Evolutionary conservation across 1,140 invertebrate genomes (phyloP).

Genomic region (Hetaerina americana): DNA sequence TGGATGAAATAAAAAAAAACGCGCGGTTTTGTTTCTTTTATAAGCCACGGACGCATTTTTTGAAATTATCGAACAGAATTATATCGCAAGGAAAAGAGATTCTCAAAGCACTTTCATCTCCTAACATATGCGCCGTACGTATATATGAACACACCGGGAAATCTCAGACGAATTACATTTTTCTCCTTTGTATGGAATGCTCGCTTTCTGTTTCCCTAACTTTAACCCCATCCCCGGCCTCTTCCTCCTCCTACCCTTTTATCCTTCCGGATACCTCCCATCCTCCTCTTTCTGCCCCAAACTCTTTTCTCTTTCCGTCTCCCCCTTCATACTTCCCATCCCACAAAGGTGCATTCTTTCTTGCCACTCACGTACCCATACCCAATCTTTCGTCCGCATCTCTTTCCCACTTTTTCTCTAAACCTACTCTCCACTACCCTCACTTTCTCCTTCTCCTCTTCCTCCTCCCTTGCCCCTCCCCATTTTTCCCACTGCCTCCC

Average conservation of each 20-base stretch:
- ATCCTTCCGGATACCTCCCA: not conserved
- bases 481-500: too few relatives aligned
- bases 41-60: too few relatives aligned
- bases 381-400: not conserved
- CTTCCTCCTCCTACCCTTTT: not conserved
- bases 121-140: not conserved
- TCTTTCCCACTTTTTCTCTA: not conserved
- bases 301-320: too few relatives aligned
- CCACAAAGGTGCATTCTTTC: not conserved
- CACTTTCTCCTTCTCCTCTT: too few relatives aligned
- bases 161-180: not conserved
- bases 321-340: too few relatives aligned
- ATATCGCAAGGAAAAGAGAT: not conserved
- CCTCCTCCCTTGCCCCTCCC: too few relatives aligned
- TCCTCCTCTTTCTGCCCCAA: not conserved
- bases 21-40: too few relatives aligned
- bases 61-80: not conserved
- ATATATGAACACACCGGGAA: not conserved
- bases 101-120: not conserved
- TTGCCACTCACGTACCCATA: not conserved
- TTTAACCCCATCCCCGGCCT: too few relatives aligned
- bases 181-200: not conserved
- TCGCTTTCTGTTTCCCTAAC: not conserved
- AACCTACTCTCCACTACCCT: too few relatives aligned
- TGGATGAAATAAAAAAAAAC: too few relatives aligned